Percentiles rank a stretch among this genome's conserved stretches.
These are phyloP conservation scores for Mimumesa dahlbomi DNA, from an alignment of 2,888 invertebrate species.

Conservation along the genomic window DNA sequence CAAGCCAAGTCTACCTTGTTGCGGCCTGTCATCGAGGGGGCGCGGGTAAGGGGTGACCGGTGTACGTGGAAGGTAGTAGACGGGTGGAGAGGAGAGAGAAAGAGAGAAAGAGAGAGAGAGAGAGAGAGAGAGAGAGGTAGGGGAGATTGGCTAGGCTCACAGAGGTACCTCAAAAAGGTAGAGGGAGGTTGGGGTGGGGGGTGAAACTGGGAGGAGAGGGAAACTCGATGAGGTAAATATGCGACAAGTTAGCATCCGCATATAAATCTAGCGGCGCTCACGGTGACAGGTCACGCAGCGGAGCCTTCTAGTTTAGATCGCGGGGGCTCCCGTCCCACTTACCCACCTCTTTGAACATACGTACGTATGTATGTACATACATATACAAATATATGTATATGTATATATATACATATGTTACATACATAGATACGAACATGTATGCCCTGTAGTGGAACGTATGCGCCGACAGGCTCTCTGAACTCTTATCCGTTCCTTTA, in stretches of 20 bases:
- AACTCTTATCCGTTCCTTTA: constrained; percentile 19
- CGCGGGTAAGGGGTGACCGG: constrained; percentile 16
- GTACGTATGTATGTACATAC: constrained; percentile 11
- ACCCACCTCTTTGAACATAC: constrained; percentile 49
- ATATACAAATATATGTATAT: too few species aligned
- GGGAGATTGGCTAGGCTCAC: constrained; percentile 30
- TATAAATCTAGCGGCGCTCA: constrained; percentile 78
- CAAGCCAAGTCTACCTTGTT: constrained; percentile 57
- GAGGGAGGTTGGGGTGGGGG: constrained; percentile 45
- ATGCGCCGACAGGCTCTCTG: neutral
- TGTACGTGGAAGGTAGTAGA: constrained; percentile 33
- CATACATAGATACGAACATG: too few species aligned
- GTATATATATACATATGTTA: too few species aligned
- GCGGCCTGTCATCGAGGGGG: constrained; percentile 68
- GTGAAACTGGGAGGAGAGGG: constrained; percentile 30
- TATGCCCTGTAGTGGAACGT: constrained; percentile 6
- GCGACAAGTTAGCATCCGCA: constrained; percentile 79
- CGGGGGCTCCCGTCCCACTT: constrained; percentile 49
- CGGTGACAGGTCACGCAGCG: constrained; percentile 80
- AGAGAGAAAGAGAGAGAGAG: constrained; percentile 18
- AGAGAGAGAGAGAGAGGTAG: constrained; percentile 21
- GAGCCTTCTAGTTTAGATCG: constrained; percentile 68
- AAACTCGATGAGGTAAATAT: constrained; percentile 74
- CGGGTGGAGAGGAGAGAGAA: constrained; percentile 29
- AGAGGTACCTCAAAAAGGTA: constrained; percentile 45